Evolutionary conservation across 37 sponge, comb jelly and placozoan species (phyloP), one percentile per base, ranked within the genome.

Genomic region (Bolinopsis microptera): DNA sequence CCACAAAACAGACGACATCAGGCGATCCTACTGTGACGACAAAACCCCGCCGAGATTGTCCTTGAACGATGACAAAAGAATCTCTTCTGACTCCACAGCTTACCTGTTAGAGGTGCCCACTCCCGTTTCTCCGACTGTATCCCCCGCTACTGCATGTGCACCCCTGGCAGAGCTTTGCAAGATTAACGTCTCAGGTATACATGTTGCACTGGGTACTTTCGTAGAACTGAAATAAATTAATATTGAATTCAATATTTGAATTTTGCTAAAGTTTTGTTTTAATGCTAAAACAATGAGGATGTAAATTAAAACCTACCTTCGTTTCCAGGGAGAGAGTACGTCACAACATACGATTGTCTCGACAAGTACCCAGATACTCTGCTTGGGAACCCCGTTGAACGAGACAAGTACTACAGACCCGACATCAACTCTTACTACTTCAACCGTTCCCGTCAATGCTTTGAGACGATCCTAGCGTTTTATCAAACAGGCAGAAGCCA

Each of bases 341-440:
- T 72, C 5, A 72, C 75, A 24, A 72, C 75, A 72, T 72, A 72
- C 75, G 75, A 72, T 23, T 72, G 75, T 72, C 75, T 72, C 21
- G 75, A 72, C 75, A 72, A 72, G 31, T 21, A 72, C 75, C 75
- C 75, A 21, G 31, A 28, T 28, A 72, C 75, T 2, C 26, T 72
- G 26, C 26, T 72, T 8, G 75, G 75, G 3, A 30, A 28, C 75
- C 75, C 75, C 3, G 26, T 5, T 5, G 31, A 28, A n/a, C 75
- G 75, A 30, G 75, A n/a, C 3, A 28, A 28, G 31, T 72, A 30
- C 75, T 72, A 23, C 75, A n/a, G 75, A 3, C 75, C 75, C 3
- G 75, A 72, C 31, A 72, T 72, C n/a, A 28, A 72, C n/a, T 8
- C 75, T n/a, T 72, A 72, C 75, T 72, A 72, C 75, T 72, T 72